Evolutionary conservation across 2,113 vertebrate species (phyloP).

Genomic region (Pardalotus punctatus): DNA sequence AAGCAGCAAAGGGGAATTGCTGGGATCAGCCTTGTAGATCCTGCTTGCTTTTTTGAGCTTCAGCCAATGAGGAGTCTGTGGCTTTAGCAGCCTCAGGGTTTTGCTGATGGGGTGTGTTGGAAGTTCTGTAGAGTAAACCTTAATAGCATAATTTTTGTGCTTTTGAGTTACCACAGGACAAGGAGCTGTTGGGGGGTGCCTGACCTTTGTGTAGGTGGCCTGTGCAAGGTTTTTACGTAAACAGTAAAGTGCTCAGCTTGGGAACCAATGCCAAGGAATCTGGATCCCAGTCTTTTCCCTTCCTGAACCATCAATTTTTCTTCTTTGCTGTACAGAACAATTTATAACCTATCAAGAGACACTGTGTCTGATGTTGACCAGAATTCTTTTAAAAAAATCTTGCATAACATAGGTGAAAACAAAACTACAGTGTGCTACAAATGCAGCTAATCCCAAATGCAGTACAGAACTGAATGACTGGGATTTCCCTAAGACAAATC

Average conservation of each 20-base stretch:
- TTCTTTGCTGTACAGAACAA: background rate
- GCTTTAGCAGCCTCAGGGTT: background rate
- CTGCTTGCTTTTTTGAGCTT: background rate
- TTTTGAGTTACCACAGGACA: accelerated
- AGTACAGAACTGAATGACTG: background rate
- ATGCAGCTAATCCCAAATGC: background rate
- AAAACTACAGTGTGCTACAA: background rate
- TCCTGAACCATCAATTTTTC: background rate
- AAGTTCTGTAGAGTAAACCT: background rate
- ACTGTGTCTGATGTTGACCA: background rate
- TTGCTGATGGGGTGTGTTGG: background rate
- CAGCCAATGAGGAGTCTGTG: accelerated
- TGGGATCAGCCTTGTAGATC: background rate
- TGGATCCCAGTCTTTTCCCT: background rate
- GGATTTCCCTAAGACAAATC: background rate
- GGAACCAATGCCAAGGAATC: background rate
- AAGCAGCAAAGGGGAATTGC: background rate
- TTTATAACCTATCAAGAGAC: background rate
- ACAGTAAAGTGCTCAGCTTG: background rate
- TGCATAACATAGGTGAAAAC: background rate
- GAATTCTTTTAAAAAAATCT: background rate
- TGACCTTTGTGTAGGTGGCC: background rate
- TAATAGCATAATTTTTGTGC: background rate
- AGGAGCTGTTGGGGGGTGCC: background rate
- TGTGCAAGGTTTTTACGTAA: background rate